phyloP scores from a whole-genome alignment of 1,140 invertebrate species.

The Papilio helenus region DNA sequence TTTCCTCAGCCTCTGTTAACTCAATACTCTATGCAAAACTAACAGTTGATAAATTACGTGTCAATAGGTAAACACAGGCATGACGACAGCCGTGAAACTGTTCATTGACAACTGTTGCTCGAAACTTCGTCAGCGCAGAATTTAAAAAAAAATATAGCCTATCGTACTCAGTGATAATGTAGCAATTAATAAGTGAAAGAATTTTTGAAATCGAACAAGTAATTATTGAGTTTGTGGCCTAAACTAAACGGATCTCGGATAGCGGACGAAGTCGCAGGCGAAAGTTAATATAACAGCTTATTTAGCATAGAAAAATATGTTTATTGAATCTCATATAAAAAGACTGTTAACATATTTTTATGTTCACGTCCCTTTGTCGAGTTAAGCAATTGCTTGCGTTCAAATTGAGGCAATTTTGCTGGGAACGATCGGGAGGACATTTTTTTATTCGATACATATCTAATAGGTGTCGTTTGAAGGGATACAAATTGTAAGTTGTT shows the following conservation, averaged over 20 bases:
- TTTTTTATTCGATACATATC: conserved; percentile 64
- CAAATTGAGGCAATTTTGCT: conserved; percentile 54
- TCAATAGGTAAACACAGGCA: conserved; percentile 21
- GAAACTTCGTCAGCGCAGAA: neutral
- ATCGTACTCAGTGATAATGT: too few species aligned
- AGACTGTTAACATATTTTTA: conserved; percentile 45
- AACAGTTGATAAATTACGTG: conserved; percentile 20
- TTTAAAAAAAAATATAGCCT: neutral
- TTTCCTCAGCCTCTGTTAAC: neutral
- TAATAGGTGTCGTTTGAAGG: conserved; percentile 51
- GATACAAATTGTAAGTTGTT: conserved; percentile 28
- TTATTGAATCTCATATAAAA: conserved; percentile 40
- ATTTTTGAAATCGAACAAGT: too few species aligned
- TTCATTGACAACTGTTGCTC: neutral
- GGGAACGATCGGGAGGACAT: conserved; percentile 44
- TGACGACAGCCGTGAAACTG: neutral
- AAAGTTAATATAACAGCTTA: conserved; percentile 14
- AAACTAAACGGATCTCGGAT: too few species aligned
- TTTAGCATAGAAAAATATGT: conserved; percentile 36
- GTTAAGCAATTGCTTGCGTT: conserved; percentile 41
- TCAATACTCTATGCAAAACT: conserved; percentile 16
- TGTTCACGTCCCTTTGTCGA: conserved; percentile 37
- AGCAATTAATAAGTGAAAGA: too few species aligned
- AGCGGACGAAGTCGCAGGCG: neutral
- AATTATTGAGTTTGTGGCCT: too few species aligned